Evolutionary conservation across 1,140 invertebrate species (phyloP).

Genomic region (Diprion similis): DNA sequence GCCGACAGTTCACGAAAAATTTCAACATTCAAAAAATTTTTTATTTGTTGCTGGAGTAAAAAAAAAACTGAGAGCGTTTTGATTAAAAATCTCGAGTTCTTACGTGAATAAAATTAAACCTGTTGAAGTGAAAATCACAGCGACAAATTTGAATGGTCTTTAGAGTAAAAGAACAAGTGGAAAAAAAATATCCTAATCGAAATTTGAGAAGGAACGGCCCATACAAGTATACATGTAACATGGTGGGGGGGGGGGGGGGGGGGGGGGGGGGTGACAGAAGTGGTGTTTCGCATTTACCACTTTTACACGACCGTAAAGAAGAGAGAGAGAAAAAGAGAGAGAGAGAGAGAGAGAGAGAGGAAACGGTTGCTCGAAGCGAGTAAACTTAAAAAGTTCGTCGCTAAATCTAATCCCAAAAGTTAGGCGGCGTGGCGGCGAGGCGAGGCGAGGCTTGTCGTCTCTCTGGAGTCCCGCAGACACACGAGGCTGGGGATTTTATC

Average conservation of each 20-base stretch:
- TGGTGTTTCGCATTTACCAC: background rate
- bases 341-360: no score
- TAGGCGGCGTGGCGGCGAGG: background rate
- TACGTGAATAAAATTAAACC: no score
- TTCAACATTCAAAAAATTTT: no score
- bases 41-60: no score
- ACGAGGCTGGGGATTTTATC: background rate
- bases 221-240: background rate
- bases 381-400: background rate
- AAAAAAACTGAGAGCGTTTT: no score
- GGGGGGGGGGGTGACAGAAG: background rate
- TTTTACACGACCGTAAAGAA: background rate
- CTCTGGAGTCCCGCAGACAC: constrained; percentile 1
- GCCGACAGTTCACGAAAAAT: no score
- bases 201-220: no score
- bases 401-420: constrained; percentile 6
- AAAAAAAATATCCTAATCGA: no score
- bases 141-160: no score
- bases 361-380: background rate
- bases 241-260: background rate
- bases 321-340: background rate
- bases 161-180: no score
- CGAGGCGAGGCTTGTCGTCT: background rate
- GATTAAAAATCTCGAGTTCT: no score
- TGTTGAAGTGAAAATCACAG: no score